Evolutionary conservation across 2,797 vertebrate species (phyloP), one percentile per base, ranked within the genome.

Genomic region (Oryzias dopingdopingensis): DNA sequence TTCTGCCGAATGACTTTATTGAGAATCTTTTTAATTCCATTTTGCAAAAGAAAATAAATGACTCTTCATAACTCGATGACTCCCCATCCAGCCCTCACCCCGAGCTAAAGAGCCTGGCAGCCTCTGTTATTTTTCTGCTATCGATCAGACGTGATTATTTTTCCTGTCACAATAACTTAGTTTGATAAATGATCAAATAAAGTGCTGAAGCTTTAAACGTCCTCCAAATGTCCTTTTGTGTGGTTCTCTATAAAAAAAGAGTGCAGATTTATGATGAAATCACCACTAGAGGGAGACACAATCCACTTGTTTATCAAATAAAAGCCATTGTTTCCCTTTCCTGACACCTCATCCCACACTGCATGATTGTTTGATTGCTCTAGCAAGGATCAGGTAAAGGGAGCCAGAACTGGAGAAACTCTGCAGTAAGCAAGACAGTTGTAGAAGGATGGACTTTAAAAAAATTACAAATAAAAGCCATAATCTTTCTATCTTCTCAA

Each of bases 191-290:
- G 52, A 59, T 75, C 60, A 56, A 64, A 74, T 72, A 70, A 72
- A 49, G 59, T 29, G 49, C 56, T 46, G 50, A 78, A 67, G 76
- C 56, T 49, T 61, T 71, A 60, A n/a, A 47, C 79, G 83, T 72
- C 88, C 86, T 86, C 74, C 62, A 87, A 85, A 86, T 32, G 81
- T 68, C 86, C 86, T 88, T 54, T 67, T 63, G 62, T 62, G 66
- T 18, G 16, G 14, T 44, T 67, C 41, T 52, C 63, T 23, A 60
- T 55, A 5, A 52, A 37, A 12, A 22, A 16, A 49, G 41, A 15
- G 20, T 62, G 72, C 26, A 66, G 47, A 57, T 60, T 12, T 3
- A 22, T 29, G 26, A 29, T 0, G 14, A 55, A 47, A 22, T 1
- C 14, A 1, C 71, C 74, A 77, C 60, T 37, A n/a, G 49, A 53